Conservation (phyloP, 2,797 vertebrate species). For the Telmatherina bonti region DNA sequence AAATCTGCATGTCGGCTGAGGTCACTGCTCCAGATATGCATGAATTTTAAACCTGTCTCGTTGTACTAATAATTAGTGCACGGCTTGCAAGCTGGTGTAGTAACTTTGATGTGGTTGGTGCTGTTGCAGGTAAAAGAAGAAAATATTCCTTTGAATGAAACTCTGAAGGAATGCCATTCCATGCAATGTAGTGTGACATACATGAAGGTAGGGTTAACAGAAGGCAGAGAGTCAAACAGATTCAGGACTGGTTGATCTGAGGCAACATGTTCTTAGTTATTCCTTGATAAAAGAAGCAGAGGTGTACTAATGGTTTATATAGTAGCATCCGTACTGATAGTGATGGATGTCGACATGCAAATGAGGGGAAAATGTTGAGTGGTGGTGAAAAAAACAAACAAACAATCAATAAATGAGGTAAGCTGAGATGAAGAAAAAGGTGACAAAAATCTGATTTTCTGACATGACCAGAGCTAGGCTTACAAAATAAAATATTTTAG, state of each 20-base stretch:
- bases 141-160: conserved; percentile 34
- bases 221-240: background rate
- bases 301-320: too few relatives aligned
- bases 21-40: conserved; percentile 71
- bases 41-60: conserved; percentile 57
- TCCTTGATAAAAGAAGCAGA: too few relatives aligned
- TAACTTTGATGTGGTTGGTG: conserved; percentile 38
- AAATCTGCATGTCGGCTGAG: conserved; percentile 64
- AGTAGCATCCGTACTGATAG: too few relatives aligned
- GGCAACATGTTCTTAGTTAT: background rate
- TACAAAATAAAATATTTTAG: too few relatives aligned
- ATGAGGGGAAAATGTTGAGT: background rate
- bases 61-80: conserved; percentile 65
- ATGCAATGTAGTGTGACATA: background rate
- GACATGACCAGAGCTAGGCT: too few relatives aligned
- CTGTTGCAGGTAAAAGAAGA: conserved; percentile 34
- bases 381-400: too few relatives aligned
- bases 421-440: background rate
- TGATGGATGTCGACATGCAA: too few relatives aligned
- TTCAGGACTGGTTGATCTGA: background rate
- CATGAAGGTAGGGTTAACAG: background rate
- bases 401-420: too few relatives aligned
- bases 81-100: conserved; percentile 20
- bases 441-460: background rate
- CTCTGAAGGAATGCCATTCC: background rate